Conservation (phyloP, 2,797 vertebrate species). For the Alca torda region DNA sequence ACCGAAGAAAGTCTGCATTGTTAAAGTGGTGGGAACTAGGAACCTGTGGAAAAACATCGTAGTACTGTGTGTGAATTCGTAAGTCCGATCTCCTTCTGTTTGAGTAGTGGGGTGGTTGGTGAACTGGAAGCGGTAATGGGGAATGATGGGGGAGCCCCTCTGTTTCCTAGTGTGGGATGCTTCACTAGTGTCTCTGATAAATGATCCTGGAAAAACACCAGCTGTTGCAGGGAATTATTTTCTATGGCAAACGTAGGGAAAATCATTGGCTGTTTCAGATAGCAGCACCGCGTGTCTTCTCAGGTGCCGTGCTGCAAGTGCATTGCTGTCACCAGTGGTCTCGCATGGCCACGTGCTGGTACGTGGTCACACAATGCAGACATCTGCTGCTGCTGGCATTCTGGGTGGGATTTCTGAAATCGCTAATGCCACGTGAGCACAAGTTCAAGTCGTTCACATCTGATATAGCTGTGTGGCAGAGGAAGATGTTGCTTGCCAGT, state of each 20-base stretch:
- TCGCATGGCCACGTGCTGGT: rapidly evolving
- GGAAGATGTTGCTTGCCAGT: not conserved
- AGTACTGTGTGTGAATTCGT: conserved; percentile 98
- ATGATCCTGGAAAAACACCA: not conserved
- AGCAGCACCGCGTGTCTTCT: not conserved
- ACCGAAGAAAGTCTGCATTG: conserved; percentile 91
- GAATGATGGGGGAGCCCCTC: not conserved
- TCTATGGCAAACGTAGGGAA: rapidly evolving
- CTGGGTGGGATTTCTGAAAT: not conserved
- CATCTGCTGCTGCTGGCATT: not conserved
- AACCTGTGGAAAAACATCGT: conserved; percentile 99
- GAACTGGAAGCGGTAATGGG: not conserved
- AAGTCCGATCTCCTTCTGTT: conserved; percentile 69
- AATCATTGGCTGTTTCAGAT: not conserved
- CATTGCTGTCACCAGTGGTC: not conserved
- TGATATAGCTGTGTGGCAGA: not conserved
- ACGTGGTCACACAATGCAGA: not conserved
- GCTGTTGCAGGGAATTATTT: not conserved
- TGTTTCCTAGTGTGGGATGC: not conserved
- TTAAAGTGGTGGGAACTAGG: conserved; percentile 93
- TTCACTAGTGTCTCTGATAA: not conserved
- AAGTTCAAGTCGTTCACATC: not conserved
- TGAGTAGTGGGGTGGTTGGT: not conserved
- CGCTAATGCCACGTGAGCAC: not conserved
- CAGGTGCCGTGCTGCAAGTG: rapidly evolving